Percentiles rank a stretch among this genome's conserved stretches.
Conservation (phyloP, 2,888 invertebrate genomes). For the Anorthoa munda region DNA sequence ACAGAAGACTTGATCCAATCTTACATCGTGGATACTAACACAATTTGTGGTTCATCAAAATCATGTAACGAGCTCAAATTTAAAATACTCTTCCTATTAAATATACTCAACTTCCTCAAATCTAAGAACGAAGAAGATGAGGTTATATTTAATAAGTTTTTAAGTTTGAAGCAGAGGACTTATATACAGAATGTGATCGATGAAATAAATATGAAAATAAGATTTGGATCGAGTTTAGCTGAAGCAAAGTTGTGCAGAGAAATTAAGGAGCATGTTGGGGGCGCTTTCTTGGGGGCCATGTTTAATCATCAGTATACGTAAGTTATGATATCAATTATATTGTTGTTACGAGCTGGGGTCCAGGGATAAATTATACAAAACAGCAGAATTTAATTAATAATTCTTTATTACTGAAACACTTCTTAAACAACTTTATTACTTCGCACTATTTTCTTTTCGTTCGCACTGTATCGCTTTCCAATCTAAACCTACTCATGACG, state of each 20-base stretch:
- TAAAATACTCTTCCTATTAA: constrained; percentile 31
- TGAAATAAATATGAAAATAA: constrained; percentile 9
- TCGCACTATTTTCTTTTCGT: no score
- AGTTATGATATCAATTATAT: not conserved
- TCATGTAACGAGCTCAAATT: not conserved
- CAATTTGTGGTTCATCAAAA: rapidly evolving
- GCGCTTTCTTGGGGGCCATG: constrained; percentile 9
- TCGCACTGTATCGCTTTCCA: no score
- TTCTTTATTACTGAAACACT: no score
- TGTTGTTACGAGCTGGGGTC: no score
- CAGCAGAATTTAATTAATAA: no score
- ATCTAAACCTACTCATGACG: no score
- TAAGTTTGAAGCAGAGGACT: not conserved
- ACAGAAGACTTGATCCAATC: not conserved
- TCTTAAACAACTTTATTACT: no score
- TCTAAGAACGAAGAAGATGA: constrained; percentile 29
- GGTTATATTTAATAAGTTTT: constrained; percentile 3
- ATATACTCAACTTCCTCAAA: constrained; percentile 20
- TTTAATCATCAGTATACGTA: constrained; percentile 35
- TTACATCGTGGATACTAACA: not conserved
- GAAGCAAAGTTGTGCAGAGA: not conserved
- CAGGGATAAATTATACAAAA: no score
- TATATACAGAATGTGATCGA: constrained; percentile 9
- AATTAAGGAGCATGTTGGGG: constrained; percentile 12
- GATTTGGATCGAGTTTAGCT: not conserved